phyloP scores from a whole-genome alignment of 2,797 vertebrate genomes.

The Phataginus tetradactyla region DNA sequence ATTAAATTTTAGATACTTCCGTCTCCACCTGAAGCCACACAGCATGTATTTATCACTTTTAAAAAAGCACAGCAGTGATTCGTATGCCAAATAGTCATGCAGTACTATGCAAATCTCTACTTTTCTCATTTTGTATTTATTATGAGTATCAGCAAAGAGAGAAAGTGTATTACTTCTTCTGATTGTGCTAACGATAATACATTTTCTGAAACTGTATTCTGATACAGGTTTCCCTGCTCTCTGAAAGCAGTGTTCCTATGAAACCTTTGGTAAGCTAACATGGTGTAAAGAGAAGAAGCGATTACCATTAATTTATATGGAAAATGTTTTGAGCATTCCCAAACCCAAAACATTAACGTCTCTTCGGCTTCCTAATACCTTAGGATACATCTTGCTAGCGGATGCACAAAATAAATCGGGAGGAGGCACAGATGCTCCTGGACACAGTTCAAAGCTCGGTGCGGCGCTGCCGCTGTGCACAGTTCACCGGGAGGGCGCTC shows the following conservation, averaged over 20 bases:
- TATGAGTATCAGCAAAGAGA: neutral
- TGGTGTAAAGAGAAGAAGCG: neutral
- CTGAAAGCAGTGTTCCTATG: neutral
- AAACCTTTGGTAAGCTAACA: neutral
- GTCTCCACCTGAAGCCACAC: neutral
- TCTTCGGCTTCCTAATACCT: neutral
- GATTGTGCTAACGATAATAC: constrained; percentile 21
- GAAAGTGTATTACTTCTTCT: constrained; percentile 24
- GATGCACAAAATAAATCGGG: neutral
- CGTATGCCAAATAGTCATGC: neutral
- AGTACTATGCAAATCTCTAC: neutral
- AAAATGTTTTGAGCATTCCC: neutral
- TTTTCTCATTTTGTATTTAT: constrained; percentile 13
- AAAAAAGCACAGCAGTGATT: neutral
- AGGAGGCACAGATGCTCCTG: neutral
- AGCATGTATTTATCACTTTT: neutral
- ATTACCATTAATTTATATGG: neutral
- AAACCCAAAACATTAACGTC: neutral
- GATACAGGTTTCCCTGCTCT: neutral
- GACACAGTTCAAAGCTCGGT: neutral
- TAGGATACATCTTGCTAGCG: neutral
- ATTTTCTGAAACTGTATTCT: constrained; percentile 43
- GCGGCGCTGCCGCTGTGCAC: neutral
- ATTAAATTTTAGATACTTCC: neutral
- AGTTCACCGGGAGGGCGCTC: neutral